Base-by-base conservation (phyloP, 2,888 invertebrate species). In the Diarsia mendica region DNA sequence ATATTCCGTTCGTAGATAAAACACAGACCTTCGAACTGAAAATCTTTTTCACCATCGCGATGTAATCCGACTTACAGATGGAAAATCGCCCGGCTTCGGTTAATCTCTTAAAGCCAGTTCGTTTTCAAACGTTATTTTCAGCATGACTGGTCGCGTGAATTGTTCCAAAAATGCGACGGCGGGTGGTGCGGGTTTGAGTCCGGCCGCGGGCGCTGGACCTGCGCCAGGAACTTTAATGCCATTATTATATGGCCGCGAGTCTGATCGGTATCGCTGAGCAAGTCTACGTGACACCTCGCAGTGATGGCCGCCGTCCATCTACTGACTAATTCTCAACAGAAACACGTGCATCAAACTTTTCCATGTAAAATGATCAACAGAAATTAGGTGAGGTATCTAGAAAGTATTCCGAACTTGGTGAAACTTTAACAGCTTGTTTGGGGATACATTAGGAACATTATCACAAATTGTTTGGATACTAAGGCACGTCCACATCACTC, bases 201-300 rank as follows among this genome's bases (percentile, higher is more conserved):
- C 48, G 51, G 64, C 67, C 20, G 46, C 61, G 33, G 28, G 44
- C 49, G 60, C 83, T 92, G 92, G 92, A 89, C 72, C 65, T 61
- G 75, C 70, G 87, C 91, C 92, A 91, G 89, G 75, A 84, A 85
- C 79, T 89, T 87, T 88, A 88, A 88, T 88, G 82, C 82, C 84
- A 77, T 86, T 89, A 90, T 90, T 90, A 90, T 89, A 87, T 86
- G 58, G 77, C 68, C 63, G 65, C 44, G 61, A 66, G 71, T 78
- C 65, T 72, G 80, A 77, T 75, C 68, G 79, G n/a, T 80, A 83
- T 72, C 79, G 39, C 79, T 74, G 53, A 66, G 80, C 80, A 79
- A 83, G 79, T 75, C 53, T 73, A 82, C 80, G 82, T 85, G 83
- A 80, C 76, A 39, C 23, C 60, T 65, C n/a, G 28, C 46, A 15